Conservation (phyloP, 2,797 vertebrate species). For the Spea hammondii region DNA sequence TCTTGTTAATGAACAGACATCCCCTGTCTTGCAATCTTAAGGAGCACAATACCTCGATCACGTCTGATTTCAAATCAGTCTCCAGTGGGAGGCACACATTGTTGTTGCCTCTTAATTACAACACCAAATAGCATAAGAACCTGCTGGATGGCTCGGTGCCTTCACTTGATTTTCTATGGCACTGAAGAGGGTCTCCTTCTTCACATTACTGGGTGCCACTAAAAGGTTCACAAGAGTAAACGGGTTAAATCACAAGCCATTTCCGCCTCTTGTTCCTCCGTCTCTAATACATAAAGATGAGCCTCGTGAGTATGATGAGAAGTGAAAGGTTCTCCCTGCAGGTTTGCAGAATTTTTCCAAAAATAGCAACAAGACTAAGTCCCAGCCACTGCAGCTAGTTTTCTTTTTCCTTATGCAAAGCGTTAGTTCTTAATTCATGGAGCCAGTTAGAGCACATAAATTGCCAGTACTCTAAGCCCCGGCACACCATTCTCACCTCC, state of each 20-base stretch:
- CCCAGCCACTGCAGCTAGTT: conserved; percentile 2
- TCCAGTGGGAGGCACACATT: not conserved
- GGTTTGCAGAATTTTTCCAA: conserved; percentile 29
- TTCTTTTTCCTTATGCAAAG: conserved; percentile 25
- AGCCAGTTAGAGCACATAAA: conserved; percentile 18
- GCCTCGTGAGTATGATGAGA: conserved; percentile 21
- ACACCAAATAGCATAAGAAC: not conserved
- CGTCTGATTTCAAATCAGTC: conserved; percentile 4
- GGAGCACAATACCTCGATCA: conserved; percentile 10
- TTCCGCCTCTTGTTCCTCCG: conserved; percentile 9
- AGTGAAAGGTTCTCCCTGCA: conserved; percentile 33
- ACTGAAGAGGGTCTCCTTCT: not conserved
- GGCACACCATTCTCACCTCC: not conserved
- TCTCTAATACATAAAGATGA: conserved; percentile 36
- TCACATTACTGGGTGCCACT: not conserved
- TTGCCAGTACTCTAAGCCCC: not conserved
- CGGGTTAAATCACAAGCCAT: not conserved
- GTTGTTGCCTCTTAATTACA: conserved; percentile 1
- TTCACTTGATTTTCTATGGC: not conserved
- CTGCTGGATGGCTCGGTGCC: not conserved
- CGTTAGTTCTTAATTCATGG: conserved; percentile 11
- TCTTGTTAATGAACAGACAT: not conserved
- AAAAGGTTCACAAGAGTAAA: not conserved
- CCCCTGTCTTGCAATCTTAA: not conserved
- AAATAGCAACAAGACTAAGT: conserved; percentile 18